Base-by-base conservation (phyloP, 2,888 invertebrate genomes). In the Eueremaeus valkanovi region DNA sequence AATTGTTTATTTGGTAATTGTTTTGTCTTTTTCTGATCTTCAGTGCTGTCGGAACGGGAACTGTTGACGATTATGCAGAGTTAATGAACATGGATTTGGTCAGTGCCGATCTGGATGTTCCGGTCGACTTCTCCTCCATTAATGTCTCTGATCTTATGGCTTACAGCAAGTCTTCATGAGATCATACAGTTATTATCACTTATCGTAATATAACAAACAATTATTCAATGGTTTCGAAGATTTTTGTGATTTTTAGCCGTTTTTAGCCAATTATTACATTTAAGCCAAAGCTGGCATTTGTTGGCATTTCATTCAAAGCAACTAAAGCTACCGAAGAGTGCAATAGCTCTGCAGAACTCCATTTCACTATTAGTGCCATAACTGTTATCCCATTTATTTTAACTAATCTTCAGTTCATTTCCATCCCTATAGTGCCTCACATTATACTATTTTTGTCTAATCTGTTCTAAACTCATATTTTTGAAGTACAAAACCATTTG, bases 51-150 rank as follows among this genome's bases (percentile, higher is more conserved):
- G 68, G 68, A 68, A 42, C 40, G 68, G 68, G 42, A 68, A 33
- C 36, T 40, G 36, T 68, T 24, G 68, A 68, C 68, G 77, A 77
- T 42, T 74, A 77, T 33, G 55, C 63, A 29, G 79, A 78, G 29
- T 61, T 77, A 31, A 74, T 79, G 31, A 76, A 76, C 5, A 76
- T 78, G 76, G 78, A 78, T 31, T 73, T 78, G 49, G 68, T 68
- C 9, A 49, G n/a, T n/a, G n/a, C 75, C 2, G 79, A 78, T 33
- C 73, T 77, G 72, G 78, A 78, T 31, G 78, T 78, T 55, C 78
- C 79, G 5, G 78, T 78, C 49, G 79, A 79, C 76, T 79, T 79
- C 76, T 77, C 73, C 77, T 76, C 73, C 76, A 79, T 79, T 72
- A 79, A 79, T 75, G 77, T 79, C 68, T 76, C 73, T 74, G 79